A percentile compares a stretch with the other conserved stretches of the same genome.
phyloP scores from a whole-genome alignment of 2,113 vertebrate species.

The Anguilla rostrata region DNA sequence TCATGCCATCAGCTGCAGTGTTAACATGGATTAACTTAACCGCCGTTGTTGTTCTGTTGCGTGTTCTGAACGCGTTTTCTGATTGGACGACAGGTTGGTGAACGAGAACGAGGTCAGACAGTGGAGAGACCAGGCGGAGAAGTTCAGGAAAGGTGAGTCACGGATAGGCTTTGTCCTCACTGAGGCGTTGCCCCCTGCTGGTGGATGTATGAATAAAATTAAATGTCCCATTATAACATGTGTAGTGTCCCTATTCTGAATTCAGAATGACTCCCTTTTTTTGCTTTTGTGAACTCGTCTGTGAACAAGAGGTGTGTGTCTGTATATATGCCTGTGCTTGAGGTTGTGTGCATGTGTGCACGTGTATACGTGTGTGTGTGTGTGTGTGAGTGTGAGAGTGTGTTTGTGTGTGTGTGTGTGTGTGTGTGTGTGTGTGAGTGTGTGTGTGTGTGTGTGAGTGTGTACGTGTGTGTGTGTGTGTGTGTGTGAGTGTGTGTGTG shows the following conservation, averaged over 20 bases:
- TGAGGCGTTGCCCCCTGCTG: slow-evolving; percentile 36
- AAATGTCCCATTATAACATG: too few species aligned
- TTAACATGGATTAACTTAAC: neutral
- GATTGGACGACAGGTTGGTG: slow-evolving; percentile 77
- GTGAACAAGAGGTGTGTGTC: too few species aligned
- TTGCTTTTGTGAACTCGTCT: too few species aligned
- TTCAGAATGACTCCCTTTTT: too few species aligned
- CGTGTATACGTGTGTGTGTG: neutral
- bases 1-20: neutral
- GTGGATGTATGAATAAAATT: neutral
- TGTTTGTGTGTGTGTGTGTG: too few species aligned
- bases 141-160: slow-evolving; percentile 88
- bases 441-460: neutral
- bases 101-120: slow-evolving; percentile 97
- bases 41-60: neutral
- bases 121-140: slow-evolving; percentile 95
- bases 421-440: neutral
- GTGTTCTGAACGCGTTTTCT: neutral
- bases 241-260: neutral
- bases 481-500: neutral
- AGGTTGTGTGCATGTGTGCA: too few species aligned
- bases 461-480: neutral
- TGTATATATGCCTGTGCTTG: too few species aligned
- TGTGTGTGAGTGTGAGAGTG: neutral
- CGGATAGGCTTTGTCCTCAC: neutral